These are phyloP conservation scores for Platerodrilus igneus DNA, from an alignment of 2,888 invertebrate genomes.

Conservation along the genomic window DNA sequence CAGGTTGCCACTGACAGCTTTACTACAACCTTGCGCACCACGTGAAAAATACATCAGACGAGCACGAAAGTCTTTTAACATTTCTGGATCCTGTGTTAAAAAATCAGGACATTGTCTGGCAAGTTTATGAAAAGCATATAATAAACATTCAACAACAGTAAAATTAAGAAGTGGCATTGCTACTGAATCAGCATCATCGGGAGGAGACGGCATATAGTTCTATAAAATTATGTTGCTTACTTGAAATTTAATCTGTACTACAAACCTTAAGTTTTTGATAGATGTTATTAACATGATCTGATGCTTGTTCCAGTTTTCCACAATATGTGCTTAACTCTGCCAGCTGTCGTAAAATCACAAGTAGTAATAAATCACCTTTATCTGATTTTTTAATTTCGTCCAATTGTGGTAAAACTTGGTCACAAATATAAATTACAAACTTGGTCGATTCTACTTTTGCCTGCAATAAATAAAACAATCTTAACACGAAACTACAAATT, in stretches of 20 bases:
- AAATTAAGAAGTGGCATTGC: conserved; percentile 84
- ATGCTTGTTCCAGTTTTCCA: conserved; percentile 70
- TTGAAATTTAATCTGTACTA: too few relatives aligned
- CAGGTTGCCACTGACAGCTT: conserved; percentile 26
- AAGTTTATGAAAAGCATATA: conserved; percentile 72
- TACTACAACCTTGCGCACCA: conserved; percentile 78
- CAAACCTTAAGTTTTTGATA: conserved; percentile 75
- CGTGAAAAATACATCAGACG: conserved; percentile 89
- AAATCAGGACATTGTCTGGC: conserved; percentile 76
- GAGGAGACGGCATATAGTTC: conserved; percentile 87
- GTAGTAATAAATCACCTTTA: conserved; percentile 60
- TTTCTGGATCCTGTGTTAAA: conserved; percentile 64
- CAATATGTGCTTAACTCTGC: conserved; percentile 79
- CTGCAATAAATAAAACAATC: conserved; percentile 47
- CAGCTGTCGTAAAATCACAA: conserved; percentile 79
- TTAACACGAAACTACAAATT: too few relatives aligned
- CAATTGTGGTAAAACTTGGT: conserved; percentile 74
- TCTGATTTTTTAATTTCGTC: conserved; percentile 60
- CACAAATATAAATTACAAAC: conserved; percentile 80
- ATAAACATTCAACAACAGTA: conserved; percentile 87
- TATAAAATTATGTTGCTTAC: too few relatives aligned
- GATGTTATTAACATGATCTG: conserved; percentile 68
- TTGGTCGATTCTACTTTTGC: conserved; percentile 79
- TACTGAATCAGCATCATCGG: conserved; percentile 59
- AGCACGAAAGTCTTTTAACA: conserved; percentile 79